phyloP scores from a whole-genome alignment of 2,888 invertebrate species.

The Acanthosoma haemorrhoidale region DNA sequence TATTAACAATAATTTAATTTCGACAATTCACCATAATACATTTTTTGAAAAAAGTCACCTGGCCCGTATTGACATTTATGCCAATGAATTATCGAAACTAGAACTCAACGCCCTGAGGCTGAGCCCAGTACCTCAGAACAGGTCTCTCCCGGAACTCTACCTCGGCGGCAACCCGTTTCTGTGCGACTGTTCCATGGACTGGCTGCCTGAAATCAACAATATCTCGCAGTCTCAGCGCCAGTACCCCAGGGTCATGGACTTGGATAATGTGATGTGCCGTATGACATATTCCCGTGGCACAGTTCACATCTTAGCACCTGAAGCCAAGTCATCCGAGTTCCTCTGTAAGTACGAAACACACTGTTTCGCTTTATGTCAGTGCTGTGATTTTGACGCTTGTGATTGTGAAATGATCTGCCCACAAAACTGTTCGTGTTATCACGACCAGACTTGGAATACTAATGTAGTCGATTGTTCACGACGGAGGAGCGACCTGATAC shows the following conservation, averaged over 20 bases:
- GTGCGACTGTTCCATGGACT: slow-evolving; percentile 93
- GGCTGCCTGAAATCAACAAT: slow-evolving; percentile 85
- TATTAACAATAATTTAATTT: slow-evolving; percentile 83
- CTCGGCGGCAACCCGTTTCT: slow-evolving; percentile 89
- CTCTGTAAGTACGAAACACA: slow-evolving; percentile 87
- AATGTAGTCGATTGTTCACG: slow-evolving; percentile 88
- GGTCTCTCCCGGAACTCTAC: slow-evolving; percentile 79
- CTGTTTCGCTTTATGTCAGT: slow-evolving; percentile 90
- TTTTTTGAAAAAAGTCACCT: slow-evolving; percentile 79
- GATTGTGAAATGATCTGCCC: slow-evolving; percentile 97
- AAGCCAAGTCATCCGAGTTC: slow-evolving; percentile 76
- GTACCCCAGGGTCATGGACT: slow-evolving; percentile 82
- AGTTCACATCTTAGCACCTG: slow-evolving; percentile 69
- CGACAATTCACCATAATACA: slow-evolving; percentile 73
- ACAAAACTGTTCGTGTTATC: slow-evolving; percentile 87
- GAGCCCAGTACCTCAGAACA: slow-evolving; percentile 65
- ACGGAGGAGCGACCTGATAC: slow-evolving; percentile 69
- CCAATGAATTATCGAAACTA: slow-evolving; percentile 76
- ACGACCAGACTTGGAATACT: slow-evolving; percentile 88
- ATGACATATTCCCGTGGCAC: slow-evolving; percentile 78
- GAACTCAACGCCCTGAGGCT: slow-evolving; percentile 75
- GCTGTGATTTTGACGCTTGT: slow-evolving; percentile 93
- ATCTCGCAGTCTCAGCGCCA: slow-evolving; percentile 67
- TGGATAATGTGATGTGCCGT: slow-evolving; percentile 81
- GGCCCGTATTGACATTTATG: slow-evolving; percentile 83